phyloP scores from a whole-genome alignment of 1,140 invertebrate genomes.

The Lepidurus packardi region DNA sequence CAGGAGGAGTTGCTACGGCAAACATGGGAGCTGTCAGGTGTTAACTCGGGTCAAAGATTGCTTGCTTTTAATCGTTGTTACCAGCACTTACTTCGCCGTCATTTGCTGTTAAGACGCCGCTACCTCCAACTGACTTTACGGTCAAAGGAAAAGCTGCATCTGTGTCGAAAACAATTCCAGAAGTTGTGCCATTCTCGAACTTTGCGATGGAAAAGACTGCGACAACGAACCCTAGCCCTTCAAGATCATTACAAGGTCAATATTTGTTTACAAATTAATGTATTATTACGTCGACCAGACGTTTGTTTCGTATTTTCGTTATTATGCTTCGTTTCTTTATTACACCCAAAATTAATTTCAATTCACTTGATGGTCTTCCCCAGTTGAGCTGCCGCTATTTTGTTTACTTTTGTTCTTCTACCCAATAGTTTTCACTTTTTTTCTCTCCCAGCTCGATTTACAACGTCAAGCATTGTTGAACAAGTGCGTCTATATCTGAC shows the following conservation, averaged over 20 bases:
- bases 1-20: background rate
- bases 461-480: too few relatives aligned
- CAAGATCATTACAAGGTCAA: background rate
- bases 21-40: background rate
- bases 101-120: background rate
- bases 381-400: too few relatives aligned
- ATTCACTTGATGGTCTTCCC: too few relatives aligned
- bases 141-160: background rate
- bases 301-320: too few relatives aligned
- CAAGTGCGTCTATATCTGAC: too few relatives aligned
- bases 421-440: too few relatives aligned
- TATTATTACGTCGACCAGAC: background rate
- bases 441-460: too few relatives aligned
- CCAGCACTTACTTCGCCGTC: background rate
- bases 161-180: background rate
- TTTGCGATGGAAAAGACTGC: background rate
- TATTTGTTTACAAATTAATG: background rate
- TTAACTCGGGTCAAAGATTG: background rate
- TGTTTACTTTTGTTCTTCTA: too few relatives aligned
- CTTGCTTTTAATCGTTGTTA: background rate
- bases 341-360: too few relatives aligned
- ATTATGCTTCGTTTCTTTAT: too few relatives aligned
- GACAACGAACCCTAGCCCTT: background rate
- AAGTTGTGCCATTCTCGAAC: background rate
- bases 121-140: background rate